Conservation (phyloP, 2,888 invertebrate genomes). For the Lamellibrachia satsuma region DNA sequence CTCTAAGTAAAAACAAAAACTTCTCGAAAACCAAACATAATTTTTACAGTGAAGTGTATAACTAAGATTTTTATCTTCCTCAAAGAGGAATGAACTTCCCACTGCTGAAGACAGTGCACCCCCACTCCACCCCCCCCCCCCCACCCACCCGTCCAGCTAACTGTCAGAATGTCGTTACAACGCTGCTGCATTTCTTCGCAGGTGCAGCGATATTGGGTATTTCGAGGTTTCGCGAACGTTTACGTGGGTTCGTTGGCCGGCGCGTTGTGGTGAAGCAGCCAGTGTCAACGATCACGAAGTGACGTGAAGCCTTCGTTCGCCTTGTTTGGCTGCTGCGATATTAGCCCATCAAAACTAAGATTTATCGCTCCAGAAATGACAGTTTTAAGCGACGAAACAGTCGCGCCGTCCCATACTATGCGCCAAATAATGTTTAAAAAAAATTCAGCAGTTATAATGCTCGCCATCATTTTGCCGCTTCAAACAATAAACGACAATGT, state of each 20-base stretch:
- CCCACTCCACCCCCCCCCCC: too few species aligned
- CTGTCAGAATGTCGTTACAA: not conserved
- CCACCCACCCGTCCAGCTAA: not conserved
- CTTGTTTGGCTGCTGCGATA: not conserved
- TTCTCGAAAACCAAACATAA: too few species aligned
- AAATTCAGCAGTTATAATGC: not conserved
- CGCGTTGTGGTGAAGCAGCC: not conserved
- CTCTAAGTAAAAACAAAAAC: too few species aligned
- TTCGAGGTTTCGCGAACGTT: not conserved
- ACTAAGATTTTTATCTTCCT: too few species aligned
- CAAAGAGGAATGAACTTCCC: too few species aligned
- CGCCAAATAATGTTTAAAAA: not conserved
- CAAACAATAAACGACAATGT: too few species aligned
- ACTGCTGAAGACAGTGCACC: too few species aligned
- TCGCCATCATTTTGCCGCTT: too few species aligned
- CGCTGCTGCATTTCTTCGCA: not conserved
- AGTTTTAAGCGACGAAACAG: not conserved
- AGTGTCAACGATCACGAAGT: not conserved
- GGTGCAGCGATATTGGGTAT: not conserved
- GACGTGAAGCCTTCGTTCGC: not conserved
- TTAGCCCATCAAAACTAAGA: not conserved
- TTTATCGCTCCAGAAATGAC: not conserved
- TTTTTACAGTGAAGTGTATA: too few species aligned
- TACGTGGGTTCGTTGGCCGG: not conserved
- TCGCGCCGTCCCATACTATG: not conserved